Conservation (phyloP, 1,140 invertebrate species). For the Pogonognathellus flavescens region DNA sequence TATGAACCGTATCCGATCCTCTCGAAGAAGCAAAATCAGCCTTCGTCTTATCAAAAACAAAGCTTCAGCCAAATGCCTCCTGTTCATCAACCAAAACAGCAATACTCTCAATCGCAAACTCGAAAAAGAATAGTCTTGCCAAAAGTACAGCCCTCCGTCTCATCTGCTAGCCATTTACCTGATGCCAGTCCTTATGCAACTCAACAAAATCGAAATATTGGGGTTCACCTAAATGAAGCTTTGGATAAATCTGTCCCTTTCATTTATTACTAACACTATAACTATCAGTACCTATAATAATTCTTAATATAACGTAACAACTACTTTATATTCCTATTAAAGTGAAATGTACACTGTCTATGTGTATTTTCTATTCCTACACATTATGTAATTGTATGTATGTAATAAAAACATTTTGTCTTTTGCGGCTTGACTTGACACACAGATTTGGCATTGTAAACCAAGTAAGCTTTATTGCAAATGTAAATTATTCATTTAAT, state of each 20-base stretch:
- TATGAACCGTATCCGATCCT: not conserved
- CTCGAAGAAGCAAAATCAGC: not conserved
- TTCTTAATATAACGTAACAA: too few relatives aligned
- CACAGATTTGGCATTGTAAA: not conserved
- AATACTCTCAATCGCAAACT: not conserved
- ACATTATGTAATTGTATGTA: not conserved
- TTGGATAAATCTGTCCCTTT: conserved; percentile 28
- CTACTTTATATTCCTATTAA: too few relatives aligned
- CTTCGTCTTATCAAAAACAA: not conserved
- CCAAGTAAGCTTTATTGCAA: not conserved
- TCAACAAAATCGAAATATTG: not conserved
- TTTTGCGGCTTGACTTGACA: not conserved
- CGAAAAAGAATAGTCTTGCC: conserved; percentile 1
- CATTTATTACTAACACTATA: conserved; percentile 18
- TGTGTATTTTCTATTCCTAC: not conserved
- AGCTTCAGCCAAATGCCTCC: not conserved
- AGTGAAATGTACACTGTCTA: too few relatives aligned
- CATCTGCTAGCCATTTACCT: not conserved
- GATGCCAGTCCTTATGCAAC: not conserved
- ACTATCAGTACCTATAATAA: too few relatives aligned
- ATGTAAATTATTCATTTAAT: too few relatives aligned
- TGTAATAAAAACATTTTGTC: not conserved
- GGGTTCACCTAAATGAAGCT: conserved; percentile 2
- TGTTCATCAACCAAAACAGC: not conserved
- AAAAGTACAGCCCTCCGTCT: not conserved